Base-by-base conservation (phyloP, 2,888 invertebrate species). In the Chaetoderma sp. region DNA sequence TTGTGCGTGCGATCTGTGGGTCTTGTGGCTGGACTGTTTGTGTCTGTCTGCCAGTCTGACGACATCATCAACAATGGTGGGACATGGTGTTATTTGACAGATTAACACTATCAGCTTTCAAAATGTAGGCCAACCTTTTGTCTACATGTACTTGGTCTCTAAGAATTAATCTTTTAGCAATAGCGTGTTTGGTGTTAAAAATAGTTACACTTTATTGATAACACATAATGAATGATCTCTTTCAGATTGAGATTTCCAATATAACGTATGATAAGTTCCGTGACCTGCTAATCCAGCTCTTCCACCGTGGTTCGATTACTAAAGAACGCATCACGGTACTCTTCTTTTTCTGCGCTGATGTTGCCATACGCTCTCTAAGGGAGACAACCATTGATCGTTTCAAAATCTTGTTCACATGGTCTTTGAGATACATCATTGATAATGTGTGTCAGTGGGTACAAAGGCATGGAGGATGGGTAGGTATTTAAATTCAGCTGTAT, bases 331-430 rank as follows among this genome's bases (percentile, higher is more conserved):
- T 86, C 47, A 72, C 84, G 23, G 80, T 83, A 4, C 68, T 86
- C 16, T 85, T 86, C 70, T 81, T 75, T 70, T 86, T 86, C 73
- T 85, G 85, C 63, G 75, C 83, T 4, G 85, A 85, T 67, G 71
- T 86, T 39, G 79, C 83, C 45, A 78, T 83, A 58, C 68, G 77
- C 59, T 71, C 79, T 5, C 67, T 82, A 23, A 68, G 65, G 28
- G 42, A 67, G 21, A 44, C 67, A 2, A 72, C 77, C 5, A 54
- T 67, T 5, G 64, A 74, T n/a, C 50, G 75, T 52, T 82, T 77
- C 63, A 54, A 55, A 4, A 69, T 62, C 44, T 72, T 79, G 45
- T 68, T 84, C 4, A 60, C 65, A 16, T 86, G 86, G 86, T 81
- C 83, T 0, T 47, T 83, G 27, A 36, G 65, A 21, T 86, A 79